phyloP scores from a whole-genome alignment of 2,888 invertebrate species.

The Anoncus sp. region DNA sequence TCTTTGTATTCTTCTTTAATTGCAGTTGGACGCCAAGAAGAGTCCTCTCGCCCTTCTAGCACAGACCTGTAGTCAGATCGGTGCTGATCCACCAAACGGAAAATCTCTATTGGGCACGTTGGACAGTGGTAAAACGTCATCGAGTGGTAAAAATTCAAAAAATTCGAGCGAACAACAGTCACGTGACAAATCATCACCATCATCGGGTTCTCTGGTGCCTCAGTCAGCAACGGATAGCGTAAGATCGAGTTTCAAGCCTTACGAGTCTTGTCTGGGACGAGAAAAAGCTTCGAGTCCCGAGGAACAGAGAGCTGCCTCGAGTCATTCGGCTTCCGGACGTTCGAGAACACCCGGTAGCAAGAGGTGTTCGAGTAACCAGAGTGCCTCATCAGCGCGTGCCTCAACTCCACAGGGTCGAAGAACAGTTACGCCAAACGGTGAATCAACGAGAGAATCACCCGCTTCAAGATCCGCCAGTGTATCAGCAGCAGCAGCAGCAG shows the following conservation, averaged over 20 bases:
- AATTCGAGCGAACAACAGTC: conserved; percentile 80
- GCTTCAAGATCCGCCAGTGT: conserved; percentile 80
- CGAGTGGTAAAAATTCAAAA: conserved; percentile 82
- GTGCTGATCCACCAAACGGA: conserved; percentile 92
- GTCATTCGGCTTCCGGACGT: conserved; percentile 78
- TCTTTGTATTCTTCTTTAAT: conserved; percentile 83
- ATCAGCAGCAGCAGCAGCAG: conserved; percentile 39
- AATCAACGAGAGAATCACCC: conserved; percentile 75
- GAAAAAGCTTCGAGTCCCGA: conserved; percentile 89
- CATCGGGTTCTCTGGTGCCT: conserved; percentile 60
- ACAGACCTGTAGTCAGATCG: conserved; percentile 99
- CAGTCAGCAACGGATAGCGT: conserved; percentile 82
- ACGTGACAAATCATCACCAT: conserved; percentile 87
- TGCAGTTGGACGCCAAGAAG: conserved; percentile 98
- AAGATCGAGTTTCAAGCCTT: conserved; percentile 90
- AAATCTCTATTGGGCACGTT: conserved; percentile 90
- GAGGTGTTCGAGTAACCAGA: conserved; percentile 91
- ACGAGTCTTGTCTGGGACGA: conserved; percentile 88
- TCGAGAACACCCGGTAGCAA: conserved; percentile 77
- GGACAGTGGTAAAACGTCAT: conserved; percentile 88
- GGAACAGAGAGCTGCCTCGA: conserved; percentile 85
- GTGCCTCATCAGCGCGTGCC: conserved; percentile 87
- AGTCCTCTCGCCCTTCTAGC: conserved; percentile 97
- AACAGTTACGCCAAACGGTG: conserved; percentile 85
- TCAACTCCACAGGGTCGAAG: conserved; percentile 83